A percentile compares a stretch with the other conserved stretches of the same genome.
Evolutionary conservation across 2,888 invertebrate species (phyloP).

Genomic region (Aporophyla nigra): DNA sequence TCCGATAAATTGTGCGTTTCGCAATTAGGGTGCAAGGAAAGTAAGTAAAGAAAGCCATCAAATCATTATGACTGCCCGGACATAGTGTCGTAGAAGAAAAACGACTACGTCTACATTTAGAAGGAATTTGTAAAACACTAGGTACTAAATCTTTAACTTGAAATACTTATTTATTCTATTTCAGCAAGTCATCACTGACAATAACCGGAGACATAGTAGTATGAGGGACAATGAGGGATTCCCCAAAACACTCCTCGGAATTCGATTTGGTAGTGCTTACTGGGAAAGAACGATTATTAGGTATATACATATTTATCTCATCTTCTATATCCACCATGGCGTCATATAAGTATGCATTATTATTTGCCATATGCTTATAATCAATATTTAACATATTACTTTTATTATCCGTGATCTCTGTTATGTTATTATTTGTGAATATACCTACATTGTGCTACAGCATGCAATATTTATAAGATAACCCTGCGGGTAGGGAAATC

Average conservation of each 20-base stretch:
- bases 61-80: no score
- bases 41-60: no score
- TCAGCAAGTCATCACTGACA: background rate
- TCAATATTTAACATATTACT: slow-evolving; percentile 22
- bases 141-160: background rate
- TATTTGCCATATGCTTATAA: background rate
- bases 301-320: background rate
- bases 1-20: no score
- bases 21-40: no score
- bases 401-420: slow-evolving; percentile 27
- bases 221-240: background rate
- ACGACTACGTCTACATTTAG: no score
- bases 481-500: slow-evolving; percentile 52
- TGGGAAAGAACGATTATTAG: background rate
- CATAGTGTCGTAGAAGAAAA: no score
- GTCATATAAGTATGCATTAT: slow-evolving; percentile 15
- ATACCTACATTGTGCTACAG: slow-evolving; percentile 33
- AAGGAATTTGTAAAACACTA: no score
- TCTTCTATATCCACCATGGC: background rate
- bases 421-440: slow-evolving; percentile 27
- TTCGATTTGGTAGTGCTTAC: background rate
- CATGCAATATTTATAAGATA: slow-evolving; percentile 50
- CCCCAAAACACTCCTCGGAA: background rate
- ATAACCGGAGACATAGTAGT: background rate
- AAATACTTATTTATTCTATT: background rate